A percentile compares a stretch with the other conserved stretches of the same genome.
Conservation (phyloP, 2,113 vertebrate species). For the Leucosticte australis region DNA sequence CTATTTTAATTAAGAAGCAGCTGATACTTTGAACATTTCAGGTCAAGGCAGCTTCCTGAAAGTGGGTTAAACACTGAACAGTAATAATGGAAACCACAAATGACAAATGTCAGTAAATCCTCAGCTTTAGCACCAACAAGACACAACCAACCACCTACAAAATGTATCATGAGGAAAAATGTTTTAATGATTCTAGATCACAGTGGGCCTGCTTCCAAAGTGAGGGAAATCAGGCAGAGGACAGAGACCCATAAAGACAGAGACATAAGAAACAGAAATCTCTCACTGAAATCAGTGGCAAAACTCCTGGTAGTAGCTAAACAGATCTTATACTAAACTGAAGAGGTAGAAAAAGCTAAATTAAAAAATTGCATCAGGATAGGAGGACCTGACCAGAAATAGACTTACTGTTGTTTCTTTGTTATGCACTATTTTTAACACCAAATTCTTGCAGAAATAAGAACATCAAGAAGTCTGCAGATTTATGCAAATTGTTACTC, state of each 20-base stretch:
- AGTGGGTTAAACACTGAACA: neutral
- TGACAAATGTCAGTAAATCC: neutral
- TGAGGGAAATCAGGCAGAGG: neutral
- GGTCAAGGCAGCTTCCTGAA: neutral
- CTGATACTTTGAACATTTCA: neutral
- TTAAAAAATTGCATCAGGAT: neutral
- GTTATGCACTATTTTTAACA: neutral
- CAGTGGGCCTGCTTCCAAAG: neutral
- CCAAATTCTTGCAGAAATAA: neutral
- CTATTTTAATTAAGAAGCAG: slow-evolving; percentile 12
- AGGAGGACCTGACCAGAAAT: neutral
- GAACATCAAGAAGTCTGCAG: neutral
- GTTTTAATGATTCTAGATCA: neutral
- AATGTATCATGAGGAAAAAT: neutral
- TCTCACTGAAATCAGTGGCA: neutral
- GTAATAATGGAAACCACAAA: neutral
- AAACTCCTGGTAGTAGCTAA: neutral
- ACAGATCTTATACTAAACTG: neutral
- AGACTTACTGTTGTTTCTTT: neutral
- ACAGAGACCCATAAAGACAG: neutral
- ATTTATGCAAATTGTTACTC: neutral
- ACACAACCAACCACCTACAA: neutral
- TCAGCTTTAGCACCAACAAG: neutral
- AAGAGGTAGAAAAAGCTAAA: neutral
- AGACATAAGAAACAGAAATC: neutral